These are phyloP conservation scores for Alosa sapidissima DNA, from an alignment of 2,797 vertebrate genomes.

Conservation along the genomic window DNA sequence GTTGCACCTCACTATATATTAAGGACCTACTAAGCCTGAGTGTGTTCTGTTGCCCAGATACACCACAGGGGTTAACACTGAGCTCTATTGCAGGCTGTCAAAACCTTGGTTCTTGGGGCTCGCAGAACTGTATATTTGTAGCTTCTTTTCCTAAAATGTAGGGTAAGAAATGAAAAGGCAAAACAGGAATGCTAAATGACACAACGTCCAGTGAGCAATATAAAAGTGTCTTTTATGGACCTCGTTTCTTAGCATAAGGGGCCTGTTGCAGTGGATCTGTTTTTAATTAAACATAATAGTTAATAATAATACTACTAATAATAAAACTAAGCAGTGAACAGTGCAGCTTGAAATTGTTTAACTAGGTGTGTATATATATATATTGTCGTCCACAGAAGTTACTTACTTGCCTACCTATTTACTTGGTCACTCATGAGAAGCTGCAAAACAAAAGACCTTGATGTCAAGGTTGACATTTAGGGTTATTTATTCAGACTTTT, in stretches of 20 bases:
- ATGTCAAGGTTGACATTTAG: background rate
- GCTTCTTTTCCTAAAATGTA: background rate
- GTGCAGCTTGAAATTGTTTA: background rate
- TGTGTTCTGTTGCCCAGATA: background rate
- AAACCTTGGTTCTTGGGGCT: background rate
- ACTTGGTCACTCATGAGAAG: background rate
- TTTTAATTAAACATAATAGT: too few species aligned
- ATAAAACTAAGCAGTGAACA: background rate
- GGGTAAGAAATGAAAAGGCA: background rate
- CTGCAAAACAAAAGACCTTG: background rate
- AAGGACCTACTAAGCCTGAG: background rate
- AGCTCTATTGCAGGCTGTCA: background rate
- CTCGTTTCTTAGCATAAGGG: background rate
- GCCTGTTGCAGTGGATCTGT: background rate
- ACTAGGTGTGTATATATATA: background rate
- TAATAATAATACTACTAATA: too few species aligned
- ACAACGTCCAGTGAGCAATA: background rate
- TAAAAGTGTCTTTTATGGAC: background rate
- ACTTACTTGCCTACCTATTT: too few species aligned
- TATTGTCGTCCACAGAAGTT: background rate
- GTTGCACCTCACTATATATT: background rate
- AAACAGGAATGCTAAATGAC: background rate
- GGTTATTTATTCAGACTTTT: background rate
- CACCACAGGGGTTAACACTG: background rate
- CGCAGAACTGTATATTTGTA: background rate